Percentiles rank a stretch among this genome's conserved stretches.
These are phyloP conservation scores for Drosophila cyrtoloma DNA, from an alignment of 2,888 invertebrate species.

Conservation along the genomic window DNA sequence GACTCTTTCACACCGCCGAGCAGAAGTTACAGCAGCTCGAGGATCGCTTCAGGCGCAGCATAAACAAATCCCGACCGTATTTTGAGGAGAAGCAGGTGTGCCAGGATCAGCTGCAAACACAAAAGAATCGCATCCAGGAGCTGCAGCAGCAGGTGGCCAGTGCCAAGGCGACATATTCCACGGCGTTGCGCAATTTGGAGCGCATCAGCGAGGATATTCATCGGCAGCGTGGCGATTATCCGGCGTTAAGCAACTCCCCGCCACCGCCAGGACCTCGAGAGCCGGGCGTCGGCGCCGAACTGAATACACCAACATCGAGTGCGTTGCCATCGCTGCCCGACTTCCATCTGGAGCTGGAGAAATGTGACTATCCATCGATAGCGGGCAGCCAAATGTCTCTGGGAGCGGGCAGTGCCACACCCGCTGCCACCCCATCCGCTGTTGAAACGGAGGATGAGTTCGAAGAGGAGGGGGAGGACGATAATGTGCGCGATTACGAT, in stretches of 20 bases:
- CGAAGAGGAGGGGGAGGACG: slow-evolving; percentile 48
- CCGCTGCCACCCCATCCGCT: slow-evolving; percentile 34
- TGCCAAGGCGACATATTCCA: slow-evolving; percentile 93
- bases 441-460: slow-evolving; percentile 62
- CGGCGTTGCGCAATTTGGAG: slow-evolving; percentile 93
- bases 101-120: slow-evolving; percentile 93
- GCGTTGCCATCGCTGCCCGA: slow-evolving; percentile 85
- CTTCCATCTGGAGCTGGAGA: slow-evolving; percentile 87
- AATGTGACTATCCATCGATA: slow-evolving; percentile 86
- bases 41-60: slow-evolving; percentile 92
- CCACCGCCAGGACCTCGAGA: slow-evolving; percentile 86
- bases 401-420: slow-evolving; percentile 53
- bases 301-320: slow-evolving; percentile 83
- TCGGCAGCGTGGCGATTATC: slow-evolving; percentile 84
- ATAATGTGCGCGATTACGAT: slow-evolving; percentile 68
- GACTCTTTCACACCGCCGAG: slow-evolving; percentile 92
- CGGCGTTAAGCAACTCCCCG: slow-evolving; percentile 65
- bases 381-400: slow-evolving; percentile 86
- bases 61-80: slow-evolving; percentile 94
- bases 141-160: slow-evolving; percentile 90
- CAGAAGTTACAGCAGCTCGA: slow-evolving; percentile 92
- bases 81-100: slow-evolving; percentile 96
- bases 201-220: slow-evolving; percentile 97
- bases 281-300: slow-evolving; percentile 92
- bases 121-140: slow-evolving; percentile 93